Evolutionary conservation across 2,888 invertebrate genomes (phyloP).

Genomic region (Pimpla rufipes): DNA sequence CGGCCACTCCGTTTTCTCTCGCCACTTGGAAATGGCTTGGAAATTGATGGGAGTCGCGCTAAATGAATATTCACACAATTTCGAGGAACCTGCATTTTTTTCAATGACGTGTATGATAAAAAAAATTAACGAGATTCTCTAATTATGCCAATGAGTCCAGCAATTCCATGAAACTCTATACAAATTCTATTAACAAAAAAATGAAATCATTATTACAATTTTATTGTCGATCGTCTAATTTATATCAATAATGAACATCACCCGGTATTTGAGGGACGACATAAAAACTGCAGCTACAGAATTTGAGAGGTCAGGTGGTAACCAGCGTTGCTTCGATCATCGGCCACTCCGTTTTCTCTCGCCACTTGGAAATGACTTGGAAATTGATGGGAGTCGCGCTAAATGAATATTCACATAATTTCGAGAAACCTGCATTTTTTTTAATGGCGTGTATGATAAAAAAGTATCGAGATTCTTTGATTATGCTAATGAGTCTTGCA

Average conservation of each 20-base stretch:
- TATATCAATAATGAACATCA: too few species aligned
- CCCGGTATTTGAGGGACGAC: too few species aligned
- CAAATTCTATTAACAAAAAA: too few species aligned
- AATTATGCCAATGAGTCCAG: neutral
- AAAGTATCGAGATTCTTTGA: neutral
- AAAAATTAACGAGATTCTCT: neutral
- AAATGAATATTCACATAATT: conserved; percentile 7
- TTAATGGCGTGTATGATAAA: neutral
- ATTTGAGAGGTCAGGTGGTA: conserved; percentile 31
- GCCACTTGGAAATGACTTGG: neutral
- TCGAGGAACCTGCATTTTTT: neutral
- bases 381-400: neutral
- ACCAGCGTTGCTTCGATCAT: conserved; percentile 22
- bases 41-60: neutral
- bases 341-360: neutral
- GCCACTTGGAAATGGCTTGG: neutral
- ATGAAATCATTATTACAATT: too few species aligned
- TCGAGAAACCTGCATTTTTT: neutral
- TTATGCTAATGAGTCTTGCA: neutral
- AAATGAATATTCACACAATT: conserved; percentile 6
- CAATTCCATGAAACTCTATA: too few species aligned
- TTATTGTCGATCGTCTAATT: too few species aligned
- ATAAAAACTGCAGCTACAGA: too few species aligned
- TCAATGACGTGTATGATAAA: neutral
- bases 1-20: neutral